Evolutionary conservation across 2,888 invertebrate species (phyloP).

Genomic region (Sphecodes monilicornis): DNA sequence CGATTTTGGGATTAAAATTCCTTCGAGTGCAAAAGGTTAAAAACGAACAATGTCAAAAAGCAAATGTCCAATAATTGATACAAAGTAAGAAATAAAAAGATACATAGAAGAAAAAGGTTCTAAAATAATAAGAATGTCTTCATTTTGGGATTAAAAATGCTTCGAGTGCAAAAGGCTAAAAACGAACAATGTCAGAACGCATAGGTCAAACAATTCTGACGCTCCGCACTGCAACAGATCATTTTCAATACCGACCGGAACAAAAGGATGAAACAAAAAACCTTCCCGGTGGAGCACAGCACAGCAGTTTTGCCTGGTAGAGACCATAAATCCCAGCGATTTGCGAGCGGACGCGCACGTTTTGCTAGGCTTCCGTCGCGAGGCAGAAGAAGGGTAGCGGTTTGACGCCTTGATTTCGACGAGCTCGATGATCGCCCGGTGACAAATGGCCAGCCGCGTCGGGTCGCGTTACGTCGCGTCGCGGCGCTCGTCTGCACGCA

Average conservation of each 20-base stretch:
- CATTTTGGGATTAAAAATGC: too few relatives aligned
- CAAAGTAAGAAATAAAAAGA: too few relatives aligned
- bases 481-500: not conserved
- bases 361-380: constrained; percentile 39
- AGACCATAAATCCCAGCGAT: constrained; percentile 43
- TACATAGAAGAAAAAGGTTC: too few relatives aligned
- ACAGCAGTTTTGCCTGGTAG: not conserved
- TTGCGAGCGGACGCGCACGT: constrained; percentile 39
- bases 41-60: too few relatives aligned
- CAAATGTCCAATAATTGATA: too few relatives aligned
- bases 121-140: too few relatives aligned
- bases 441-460: constrained; percentile 62
- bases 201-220: not conserved
- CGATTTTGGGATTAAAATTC: too few relatives aligned
- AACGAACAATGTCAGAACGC: not conserved
- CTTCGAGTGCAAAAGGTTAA: too few relatives aligned
- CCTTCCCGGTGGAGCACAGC: not conserved
- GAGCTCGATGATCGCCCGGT: constrained; percentile 59
- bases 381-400: constrained; percentile 41
- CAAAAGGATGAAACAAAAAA: not conserved
- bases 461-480: not conserved
- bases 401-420: constrained; percentile 57
- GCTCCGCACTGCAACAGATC: not conserved
- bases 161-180: not conserved
- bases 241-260: not conserved